A percentile compares a stretch with the other conserved stretches of the same genome.
Conservation (phyloP, 2,888 invertebrate species). For the Phragmatobia fuliginosa region DNA sequence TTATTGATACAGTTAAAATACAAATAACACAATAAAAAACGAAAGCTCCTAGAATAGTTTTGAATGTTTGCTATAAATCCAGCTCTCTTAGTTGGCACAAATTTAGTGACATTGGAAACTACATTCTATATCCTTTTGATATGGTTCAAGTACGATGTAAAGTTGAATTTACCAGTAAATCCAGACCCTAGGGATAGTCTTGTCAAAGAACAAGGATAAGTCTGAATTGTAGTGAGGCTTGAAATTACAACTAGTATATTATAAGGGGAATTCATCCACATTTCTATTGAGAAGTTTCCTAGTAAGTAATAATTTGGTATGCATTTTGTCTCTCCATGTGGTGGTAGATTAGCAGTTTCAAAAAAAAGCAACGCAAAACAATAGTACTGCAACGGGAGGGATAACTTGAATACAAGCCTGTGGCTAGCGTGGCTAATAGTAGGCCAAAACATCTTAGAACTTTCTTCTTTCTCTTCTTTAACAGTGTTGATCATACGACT, state of each 20-base stretch:
- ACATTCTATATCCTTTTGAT: conserved; percentile 37
- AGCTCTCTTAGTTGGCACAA: conserved; percentile 51
- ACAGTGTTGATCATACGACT: no score
- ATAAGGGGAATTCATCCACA: conserved; percentile 69
- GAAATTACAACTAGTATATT: conserved; percentile 79
- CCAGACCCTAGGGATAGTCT: conserved; percentile 80
- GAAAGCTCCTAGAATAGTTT: conserved; percentile 79
- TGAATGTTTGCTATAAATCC: conserved; percentile 78
- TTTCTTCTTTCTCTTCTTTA: no score
- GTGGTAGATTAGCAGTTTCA: no score
- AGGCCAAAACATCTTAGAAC: no score
- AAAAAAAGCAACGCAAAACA: no score
- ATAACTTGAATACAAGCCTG: no score
- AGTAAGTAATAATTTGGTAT: background rate
- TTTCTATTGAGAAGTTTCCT: conserved; percentile 62
- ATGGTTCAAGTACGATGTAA: conserved; percentile 46
- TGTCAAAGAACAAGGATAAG: conserved; percentile 84
- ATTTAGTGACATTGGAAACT: conserved; percentile 34
- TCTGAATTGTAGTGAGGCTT: conserved; percentile 78
- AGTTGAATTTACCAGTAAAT: conserved; percentile 49
- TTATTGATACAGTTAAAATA: conserved; percentile 37
- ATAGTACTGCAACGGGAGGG: no score
- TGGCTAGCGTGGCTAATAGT: no score
- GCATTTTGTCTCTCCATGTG: no score
- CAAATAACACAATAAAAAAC: conserved; percentile 64